Base-by-base conservation (phyloP, 2,888 invertebrate species). In the Gari tellinella region DNA sequence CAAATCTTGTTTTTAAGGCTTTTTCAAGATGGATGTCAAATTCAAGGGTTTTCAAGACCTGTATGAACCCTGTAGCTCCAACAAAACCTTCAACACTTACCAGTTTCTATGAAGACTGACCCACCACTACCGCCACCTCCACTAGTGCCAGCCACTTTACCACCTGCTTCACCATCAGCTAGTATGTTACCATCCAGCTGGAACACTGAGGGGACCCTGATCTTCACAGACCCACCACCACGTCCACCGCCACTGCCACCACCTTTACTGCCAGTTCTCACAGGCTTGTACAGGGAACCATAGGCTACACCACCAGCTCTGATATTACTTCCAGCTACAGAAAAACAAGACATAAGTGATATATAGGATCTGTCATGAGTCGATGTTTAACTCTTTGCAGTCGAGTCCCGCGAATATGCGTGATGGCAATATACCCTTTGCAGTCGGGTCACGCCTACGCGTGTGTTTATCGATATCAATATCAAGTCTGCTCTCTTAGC, bases 121-220 rank as follows among this genome's bases (percentile, higher is more conserved):
- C 88, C 88, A 51, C 86, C 87, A 60, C 86, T 83, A n/a, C 86
- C 78, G 25, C 80, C 81, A 14, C 64, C 51, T 19, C 74, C 72
- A 41, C 63, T 37, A 19, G 45, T 41, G 4, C 41, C 53, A 3
- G 38, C 51, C 5, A n/a, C n/a, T n/a, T n/a, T n/a, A n/a, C n/a
- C n/a, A n/a, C 82, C 86, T 49, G 65, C 58, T 1, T 57, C 78
- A 15, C 87, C 88, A 60, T 87, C 81, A 14, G 80, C 86, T 19
- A 67, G 52, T 15, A 88, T 65, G 12, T 19, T 40, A 48, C 88
- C 88, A 67, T 88, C 88, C 25, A 86, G 55, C 19, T 76, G 74
- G 58, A 88, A 81, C 10, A 78, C 76, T 2, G 80, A 76, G 4
- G 85, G 86, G 2, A 88, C 85, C 1, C 52, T 69, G 37, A 88